Evolutionary conservation across 37 sponge, comb jelly and placozoan genomes (phyloP).

Genomic region (Chondrosia reniformis): DNA sequence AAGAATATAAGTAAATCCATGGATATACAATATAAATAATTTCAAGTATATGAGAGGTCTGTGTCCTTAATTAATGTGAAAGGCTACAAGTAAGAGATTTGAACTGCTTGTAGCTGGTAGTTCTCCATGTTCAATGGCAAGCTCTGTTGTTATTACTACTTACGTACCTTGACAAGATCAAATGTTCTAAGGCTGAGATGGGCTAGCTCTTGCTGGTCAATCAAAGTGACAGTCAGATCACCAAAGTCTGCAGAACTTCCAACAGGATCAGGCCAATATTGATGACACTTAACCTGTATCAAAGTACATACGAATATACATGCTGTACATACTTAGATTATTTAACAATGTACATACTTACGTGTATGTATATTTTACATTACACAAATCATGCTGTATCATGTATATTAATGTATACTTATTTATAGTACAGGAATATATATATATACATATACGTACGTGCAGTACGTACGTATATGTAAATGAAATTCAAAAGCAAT

Average conservation of each 20-base stretch:
- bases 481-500: too few relatives aligned
- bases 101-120: too few relatives aligned
- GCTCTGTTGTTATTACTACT: too few relatives aligned
- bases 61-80: too few relatives aligned
- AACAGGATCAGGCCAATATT: constrained; percentile 27
- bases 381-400: not conserved
- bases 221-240: constrained; percentile 1
- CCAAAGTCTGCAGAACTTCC: not conserved
- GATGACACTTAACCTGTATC: constrained; percentile 20
- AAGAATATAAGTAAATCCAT: not conserved
- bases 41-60: not conserved
- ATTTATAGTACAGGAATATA: not conserved
- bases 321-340: not conserved
- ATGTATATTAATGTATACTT: not conserved
- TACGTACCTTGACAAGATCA: constrained; percentile 12
- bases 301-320: not conserved
- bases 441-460: not conserved
- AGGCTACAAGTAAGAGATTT: too few relatives aligned
- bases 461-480: too few relatives aligned
- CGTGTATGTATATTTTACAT: not conserved
- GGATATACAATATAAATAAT: not conserved
- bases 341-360: not conserved
- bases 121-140: too few relatives aligned
- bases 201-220: constrained; percentile 14
- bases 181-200: constrained; percentile 12